Percentiles rank a stretch among this genome's conserved stretches.
Conservation (phyloP, 2,797 vertebrate genomes). For the Cercopithecus mitis region DNA sequence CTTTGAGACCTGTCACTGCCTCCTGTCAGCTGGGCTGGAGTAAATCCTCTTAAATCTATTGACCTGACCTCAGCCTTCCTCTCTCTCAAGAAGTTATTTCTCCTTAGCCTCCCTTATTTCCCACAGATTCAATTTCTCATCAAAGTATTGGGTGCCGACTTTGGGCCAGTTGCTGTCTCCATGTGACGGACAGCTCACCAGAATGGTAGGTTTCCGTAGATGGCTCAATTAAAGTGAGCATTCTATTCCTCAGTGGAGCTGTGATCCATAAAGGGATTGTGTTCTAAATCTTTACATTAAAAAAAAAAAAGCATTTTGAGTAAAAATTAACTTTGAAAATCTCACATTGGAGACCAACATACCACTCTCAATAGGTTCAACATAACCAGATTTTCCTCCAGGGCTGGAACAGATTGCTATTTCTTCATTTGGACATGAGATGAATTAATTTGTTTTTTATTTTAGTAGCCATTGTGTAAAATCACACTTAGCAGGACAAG, state of each 20-base stretch:
- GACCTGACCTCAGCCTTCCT: neutral
- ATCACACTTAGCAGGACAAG: neutral
- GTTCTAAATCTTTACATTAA: neutral
- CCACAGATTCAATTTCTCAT: neutral
- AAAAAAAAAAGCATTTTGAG: neutral
- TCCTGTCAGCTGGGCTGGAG: neutral
- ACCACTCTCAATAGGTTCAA: neutral
- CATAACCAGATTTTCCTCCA: neutral
- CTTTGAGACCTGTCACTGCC: neutral
- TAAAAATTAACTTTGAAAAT: neutral
- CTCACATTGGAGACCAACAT: neutral
- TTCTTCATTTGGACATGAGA: neutral
- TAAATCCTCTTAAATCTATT: neutral
- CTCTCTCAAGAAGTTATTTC: neutral
- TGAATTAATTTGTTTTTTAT: neutral
- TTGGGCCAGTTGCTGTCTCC: neutral
- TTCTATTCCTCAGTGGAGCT: neutral
- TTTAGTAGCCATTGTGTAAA: neutral
- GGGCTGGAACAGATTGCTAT: neutral
- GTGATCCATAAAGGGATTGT: neutral
- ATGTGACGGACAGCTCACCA: neutral
- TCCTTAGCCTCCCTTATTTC: neutral
- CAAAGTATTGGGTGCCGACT: neutral
- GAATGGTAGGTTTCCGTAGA: neutral
- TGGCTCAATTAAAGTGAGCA: too few species aligned